These are phyloP conservation scores for Xestia ashworthii DNA, from an alignment of 2,888 invertebrate species.

Conservation along the genomic window DNA sequence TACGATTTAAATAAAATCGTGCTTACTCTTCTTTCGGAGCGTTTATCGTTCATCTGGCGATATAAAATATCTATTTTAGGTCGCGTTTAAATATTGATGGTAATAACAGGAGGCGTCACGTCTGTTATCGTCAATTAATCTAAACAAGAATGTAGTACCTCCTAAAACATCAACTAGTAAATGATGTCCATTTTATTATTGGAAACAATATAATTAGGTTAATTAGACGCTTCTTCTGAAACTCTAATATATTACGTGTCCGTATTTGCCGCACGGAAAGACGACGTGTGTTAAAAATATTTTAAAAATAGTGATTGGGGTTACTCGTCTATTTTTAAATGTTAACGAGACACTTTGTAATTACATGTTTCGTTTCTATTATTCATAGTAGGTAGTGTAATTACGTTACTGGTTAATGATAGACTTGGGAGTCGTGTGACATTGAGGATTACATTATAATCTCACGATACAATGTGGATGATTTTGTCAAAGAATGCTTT, in stretches of 20 bases:
- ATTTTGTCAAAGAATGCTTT: slow-evolving; percentile 36
- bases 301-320: slow-evolving; percentile 66
- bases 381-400: slow-evolving; percentile 45
- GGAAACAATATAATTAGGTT: slow-evolving; percentile 55
- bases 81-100: slow-evolving; percentile 63
- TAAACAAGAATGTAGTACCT: slow-evolving; percentile 53
- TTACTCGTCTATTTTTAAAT: slow-evolving; percentile 65
- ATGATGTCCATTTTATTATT: slow-evolving; percentile 47
- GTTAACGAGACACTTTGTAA: slow-evolving; percentile 53
- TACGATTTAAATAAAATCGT: slow-evolving; percentile 64
- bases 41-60: slow-evolving; percentile 71
- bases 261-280: slow-evolving; percentile 24
- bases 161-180: slow-evolving; percentile 38
- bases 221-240: slow-evolving; percentile 30
- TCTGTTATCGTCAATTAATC: slow-evolving; percentile 62
- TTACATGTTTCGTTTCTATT: slow-evolving; percentile 51
- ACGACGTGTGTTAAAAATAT: slow-evolving; percentile 41
- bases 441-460: slow-evolving; percentile 42
- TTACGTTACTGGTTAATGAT: slow-evolving; percentile 48
- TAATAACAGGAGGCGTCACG: slow-evolving; percentile 62
- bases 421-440: slow-evolving; percentile 21
- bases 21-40: slow-evolving; percentile 61
- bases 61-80: slow-evolving; percentile 72
- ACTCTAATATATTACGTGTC: slow-evolving; percentile 21
- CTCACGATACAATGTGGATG: slow-evolving; percentile 34